Evolutionary conservation across 2,888 invertebrate genomes (phyloP).

Genomic region (Harmothoe impar): DNA sequence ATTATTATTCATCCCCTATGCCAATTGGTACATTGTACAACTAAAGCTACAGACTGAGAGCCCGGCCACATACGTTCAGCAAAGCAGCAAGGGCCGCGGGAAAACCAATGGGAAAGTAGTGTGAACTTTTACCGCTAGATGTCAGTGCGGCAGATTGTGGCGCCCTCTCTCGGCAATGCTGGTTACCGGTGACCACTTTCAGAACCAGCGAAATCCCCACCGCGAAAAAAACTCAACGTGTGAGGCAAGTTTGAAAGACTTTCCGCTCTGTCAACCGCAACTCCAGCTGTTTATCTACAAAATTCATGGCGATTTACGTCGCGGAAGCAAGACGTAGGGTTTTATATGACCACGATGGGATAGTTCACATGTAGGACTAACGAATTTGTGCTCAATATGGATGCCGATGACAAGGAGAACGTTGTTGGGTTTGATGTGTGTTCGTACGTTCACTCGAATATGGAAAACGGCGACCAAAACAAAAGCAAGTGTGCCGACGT

Average conservation of each 20-base stretch:
- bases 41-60: no score
- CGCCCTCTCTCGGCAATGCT: no score
- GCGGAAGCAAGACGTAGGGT: not conserved
- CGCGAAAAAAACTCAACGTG: not conserved
- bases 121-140: no score
- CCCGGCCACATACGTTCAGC: no score
- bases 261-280: conserved; percentile 3
- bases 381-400: not conserved
- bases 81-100: no score
- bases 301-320: not conserved
- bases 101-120: no score
- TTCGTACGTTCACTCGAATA: no score
- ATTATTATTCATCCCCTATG: no score
- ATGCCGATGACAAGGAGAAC: conserved; percentile 49
- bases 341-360: not conserved
- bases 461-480: conserved; percentile 45
- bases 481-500: not conserved
- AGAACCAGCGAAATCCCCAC: not conserved
- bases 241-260: conserved; percentile 16
- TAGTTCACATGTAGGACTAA: no score
- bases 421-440: not conserved
- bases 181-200: no score
- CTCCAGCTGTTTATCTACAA: conserved; percentile 4
- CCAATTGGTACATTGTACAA: no score
- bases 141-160: no score